Percentiles rank a stretch among this genome's conserved stretches.
Evolutionary conservation across 2,113 vertebrate genomes (phyloP).

Genomic region (Emberiza fucata): DNA sequence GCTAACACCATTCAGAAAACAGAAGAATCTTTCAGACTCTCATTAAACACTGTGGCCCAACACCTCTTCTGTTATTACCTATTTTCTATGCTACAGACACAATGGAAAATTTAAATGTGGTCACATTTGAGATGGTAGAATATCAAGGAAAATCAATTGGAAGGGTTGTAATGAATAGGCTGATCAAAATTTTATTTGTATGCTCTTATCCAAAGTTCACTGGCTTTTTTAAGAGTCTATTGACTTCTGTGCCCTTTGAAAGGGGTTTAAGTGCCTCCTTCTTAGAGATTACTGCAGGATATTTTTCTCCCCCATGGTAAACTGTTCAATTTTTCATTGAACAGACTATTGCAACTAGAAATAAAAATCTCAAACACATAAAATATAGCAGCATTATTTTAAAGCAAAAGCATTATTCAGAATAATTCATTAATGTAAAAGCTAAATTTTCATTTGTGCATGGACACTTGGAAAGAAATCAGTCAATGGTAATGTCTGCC

Average conservation of each 20-base stretch:
- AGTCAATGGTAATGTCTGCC: background rate
- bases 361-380: background rate
- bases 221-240: background rate
- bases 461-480: background rate
- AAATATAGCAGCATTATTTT: background rate
- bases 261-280: background rate
- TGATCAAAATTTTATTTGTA: conserved; percentile 16
- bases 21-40: background rate
- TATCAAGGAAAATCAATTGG: background rate
- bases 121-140: background rate
- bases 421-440: background rate
- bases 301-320: background rate
- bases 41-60: background rate
- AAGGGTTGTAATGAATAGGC: background rate
- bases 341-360: background rate
- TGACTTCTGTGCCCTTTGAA: background rate
- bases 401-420: background rate
- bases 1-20: background rate
- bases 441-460: background rate
- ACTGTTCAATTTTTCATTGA: background rate
- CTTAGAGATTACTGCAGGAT: background rate
- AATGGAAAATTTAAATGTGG: background rate
- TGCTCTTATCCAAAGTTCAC: background rate
- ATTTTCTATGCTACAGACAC: background rate
- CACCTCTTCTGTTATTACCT: background rate